Evolutionary conservation across 2,797 vertebrate species (phyloP), one percentile per base, ranked within the genome.

Genomic region (Fringilla coelebs): DNA sequence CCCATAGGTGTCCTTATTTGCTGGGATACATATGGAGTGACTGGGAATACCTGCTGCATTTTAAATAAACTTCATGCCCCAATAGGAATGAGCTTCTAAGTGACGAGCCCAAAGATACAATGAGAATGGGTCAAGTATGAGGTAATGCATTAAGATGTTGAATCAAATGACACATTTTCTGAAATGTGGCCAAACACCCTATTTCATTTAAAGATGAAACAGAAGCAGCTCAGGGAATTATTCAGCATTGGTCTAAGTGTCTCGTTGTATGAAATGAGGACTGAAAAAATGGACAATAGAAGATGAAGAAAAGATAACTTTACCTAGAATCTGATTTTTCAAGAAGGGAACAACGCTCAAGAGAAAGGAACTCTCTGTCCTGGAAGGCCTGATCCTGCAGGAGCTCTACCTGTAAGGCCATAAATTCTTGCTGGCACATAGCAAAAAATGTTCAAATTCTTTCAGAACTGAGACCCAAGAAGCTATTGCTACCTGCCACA

Each of bases 381-480:
- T 5, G 8, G 70, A 87, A 90, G 49, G 16, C 12, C 29, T 52
- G 29, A 55, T 89, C 38, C 60, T 87, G 13, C 58, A 74, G 36
- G 40, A 72, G 18, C 11, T 29, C 20, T 70, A 17, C 52, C 34
- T 79, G 4, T 29, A 45, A 87, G 40, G 29, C 84, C 17, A 4
- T 41, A 88, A 86, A 66, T 43, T 2, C 29, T 32, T 7, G 0
- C 16, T 60, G 52, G 9, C 17, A 66, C 0, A 0, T 32, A 63
- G 63, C 57, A 76, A 62, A 45, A 90, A 41, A 13, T 40, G 10
- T 74, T 84, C 49, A 65, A 34, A 71, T 71, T 25, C 34, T 86
- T 83, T 71, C 54, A 57, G 31, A 63, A 55, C 15, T 9, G 34
- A 90, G 57, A 41, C 26, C 29, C 52, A 32, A 71, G 29, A 82